Evolutionary conservation across 2,797 vertebrate genomes (phyloP).

Genomic region (Poeciliopsis turneri): DNA sequence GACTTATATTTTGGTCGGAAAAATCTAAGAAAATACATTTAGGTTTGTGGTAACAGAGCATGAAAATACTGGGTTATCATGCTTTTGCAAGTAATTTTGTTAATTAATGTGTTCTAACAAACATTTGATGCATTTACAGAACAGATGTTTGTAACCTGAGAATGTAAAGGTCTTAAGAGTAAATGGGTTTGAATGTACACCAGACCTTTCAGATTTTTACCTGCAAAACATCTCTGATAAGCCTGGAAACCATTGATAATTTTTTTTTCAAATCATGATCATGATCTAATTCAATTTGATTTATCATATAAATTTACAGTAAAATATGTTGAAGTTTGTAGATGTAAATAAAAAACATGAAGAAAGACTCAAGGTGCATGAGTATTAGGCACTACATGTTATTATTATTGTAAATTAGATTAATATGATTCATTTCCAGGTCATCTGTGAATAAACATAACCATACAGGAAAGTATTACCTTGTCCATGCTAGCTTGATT

Average conservation of each 20-base stretch:
- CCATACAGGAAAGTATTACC: conserved; percentile 70
- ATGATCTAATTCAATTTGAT: not conserved
- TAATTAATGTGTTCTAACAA: not conserved
- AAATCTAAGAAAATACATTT: not conserved
- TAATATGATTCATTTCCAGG: not conserved
- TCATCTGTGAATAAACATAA: not conserved
- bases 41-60: not conserved
- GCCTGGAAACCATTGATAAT: not conserved
- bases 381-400: not conserved
- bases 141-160: not conserved
- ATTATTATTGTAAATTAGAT: not conserved
- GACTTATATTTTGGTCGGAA: not conserved
- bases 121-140: not conserved
- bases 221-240: not conserved
- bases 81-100: not conserved
- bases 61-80: not conserved
- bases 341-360: not conserved
- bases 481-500: conserved; percentile 99
- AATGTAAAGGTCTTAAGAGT: not conserved
- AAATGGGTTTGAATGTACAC: not conserved
- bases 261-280: not conserved
- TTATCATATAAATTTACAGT: not conserved
- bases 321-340: not conserved
- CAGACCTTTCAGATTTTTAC: not conserved
- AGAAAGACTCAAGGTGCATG: not conserved